Evolutionary conservation across 2,888 invertebrate genomes (phyloP), one percentile per base, ranked within the genome.

Genomic region (Caradrina kadenii): DNA sequence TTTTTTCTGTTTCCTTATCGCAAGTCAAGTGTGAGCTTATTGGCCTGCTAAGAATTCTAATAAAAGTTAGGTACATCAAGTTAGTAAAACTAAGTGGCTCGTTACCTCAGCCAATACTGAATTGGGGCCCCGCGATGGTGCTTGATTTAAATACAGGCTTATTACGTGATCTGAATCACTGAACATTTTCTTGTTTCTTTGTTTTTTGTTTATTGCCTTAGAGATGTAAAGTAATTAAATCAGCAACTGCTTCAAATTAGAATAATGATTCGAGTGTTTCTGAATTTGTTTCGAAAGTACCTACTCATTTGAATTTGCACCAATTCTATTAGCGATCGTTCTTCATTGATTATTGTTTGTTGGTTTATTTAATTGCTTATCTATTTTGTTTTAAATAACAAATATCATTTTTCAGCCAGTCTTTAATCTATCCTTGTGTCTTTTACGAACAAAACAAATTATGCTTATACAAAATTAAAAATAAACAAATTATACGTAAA

Each of bases 11-110:
- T 87, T 87, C 86, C 86, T 82, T 85, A 83, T 88, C 86, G 86
- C 90, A 90, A 92, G 87, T 93, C 91, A 86, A 92, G 91, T 92
- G 93, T 89, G 85, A 90, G 88, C 87, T 89, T 90, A 91, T 92
- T 91, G 92, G 90, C 86, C 86, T 88, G 89, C 88, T 89, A 90
- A 92, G 93, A 93, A 93, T 92, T 92, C 90, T 92, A 93, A 93
- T 93, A 93, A 93, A 92, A 92, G 88, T 91, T 89, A 88, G 89
- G 87, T 89, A 89, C 87, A 89, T 89, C 86, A 80, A 87, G 86
- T 89, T 88, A 88, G 89, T 85, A 76, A 79, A 79, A 78, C 82
- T 86, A 88, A 90, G 88, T 89, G 86, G 82, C 85, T 82, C 87
- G 87, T 89, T 76, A 88, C 87, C 86, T 86, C 80, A 81, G 59